Percentiles rank a stretch among this genome's conserved stretches.
phyloP scores from a whole-genome alignment of 1,140 invertebrate genomes.

The Aethina tumida region DNA sequence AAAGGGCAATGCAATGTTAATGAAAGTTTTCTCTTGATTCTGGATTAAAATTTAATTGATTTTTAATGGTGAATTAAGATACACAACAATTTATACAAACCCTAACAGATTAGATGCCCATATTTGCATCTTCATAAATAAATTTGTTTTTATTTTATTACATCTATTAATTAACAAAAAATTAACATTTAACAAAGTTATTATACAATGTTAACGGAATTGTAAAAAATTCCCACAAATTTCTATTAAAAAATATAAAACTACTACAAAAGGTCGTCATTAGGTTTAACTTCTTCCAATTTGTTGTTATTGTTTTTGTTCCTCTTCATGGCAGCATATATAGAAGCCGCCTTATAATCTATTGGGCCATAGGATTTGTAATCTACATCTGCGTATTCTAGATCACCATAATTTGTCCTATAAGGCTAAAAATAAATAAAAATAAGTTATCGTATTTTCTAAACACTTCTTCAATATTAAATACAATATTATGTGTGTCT shows the following conservation, averaged over 20 bases:
- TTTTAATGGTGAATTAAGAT: too few species aligned
- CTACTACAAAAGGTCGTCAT: slow-evolving; percentile 26
- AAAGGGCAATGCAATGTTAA: too few species aligned
- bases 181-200: too few species aligned
- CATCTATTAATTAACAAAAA: too few species aligned
- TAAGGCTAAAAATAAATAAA: slow-evolving; percentile 46
- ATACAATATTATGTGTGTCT: neutral
- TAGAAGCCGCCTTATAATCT: slow-evolving; percentile 80
- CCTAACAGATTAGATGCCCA: too few species aligned
- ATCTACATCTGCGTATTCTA: slow-evolving; percentile 84
- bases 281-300: slow-evolving; percentile 21
- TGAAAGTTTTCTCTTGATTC: too few species aligned
- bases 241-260: neutral
- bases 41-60: too few species aligned
- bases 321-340: slow-evolving; percentile 57
- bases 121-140: too few species aligned
- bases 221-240: neutral
- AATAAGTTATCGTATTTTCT: slow-evolving; percentile 2
- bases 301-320: slow-evolving; percentile 41
- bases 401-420: slow-evolving; percentile 63
- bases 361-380: slow-evolving; percentile 80
- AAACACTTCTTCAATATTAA: slow-evolving; percentile 2
- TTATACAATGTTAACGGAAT: too few species aligned
- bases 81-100: too few species aligned
- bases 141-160: too few species aligned